Conservation (phyloP, 2,113 vertebrate species). For the Scytalopus superciliaris region DNA sequence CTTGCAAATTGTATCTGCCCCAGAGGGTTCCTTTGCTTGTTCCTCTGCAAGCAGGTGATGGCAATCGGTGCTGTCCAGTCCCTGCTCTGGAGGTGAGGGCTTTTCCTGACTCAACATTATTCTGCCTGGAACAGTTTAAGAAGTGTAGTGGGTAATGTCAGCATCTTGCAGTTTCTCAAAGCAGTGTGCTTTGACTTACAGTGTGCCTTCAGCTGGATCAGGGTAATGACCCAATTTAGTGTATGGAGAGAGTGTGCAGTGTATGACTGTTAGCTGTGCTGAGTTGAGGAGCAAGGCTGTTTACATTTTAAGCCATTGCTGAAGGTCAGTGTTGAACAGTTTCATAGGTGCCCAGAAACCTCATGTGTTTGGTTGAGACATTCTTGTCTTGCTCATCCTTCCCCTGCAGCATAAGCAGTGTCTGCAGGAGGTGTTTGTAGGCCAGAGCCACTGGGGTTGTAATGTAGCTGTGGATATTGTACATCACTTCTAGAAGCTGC, state of each 20-base stretch:
- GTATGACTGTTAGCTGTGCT: background rate
- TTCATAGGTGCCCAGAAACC: background rate
- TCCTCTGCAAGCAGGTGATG: background rate
- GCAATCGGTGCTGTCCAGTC: background rate
- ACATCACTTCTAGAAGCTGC: background rate
- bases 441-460: background rate
- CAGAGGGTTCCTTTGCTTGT: background rate
- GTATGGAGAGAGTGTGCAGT: background rate
- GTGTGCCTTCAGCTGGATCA: background rate
- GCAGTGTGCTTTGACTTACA: background rate
- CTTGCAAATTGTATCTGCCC: background rate
- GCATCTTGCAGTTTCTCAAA: background rate
- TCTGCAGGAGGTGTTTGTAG: background rate
- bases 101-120: background rate
- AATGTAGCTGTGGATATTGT: background rate
- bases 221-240: background rate
- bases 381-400: background rate
- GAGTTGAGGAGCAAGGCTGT: background rate
- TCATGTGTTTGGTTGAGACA: background rate
- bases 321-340: background rate
- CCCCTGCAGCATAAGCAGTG: rapidly evolving
- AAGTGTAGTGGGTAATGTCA: background rate
- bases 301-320: background rate
- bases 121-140: background rate
- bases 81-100: background rate